Percentiles rank a stretch among this genome's conserved stretches.
Conservation (phyloP, 2,888 invertebrate species). For the Disparrhopalites patrizii region DNA sequence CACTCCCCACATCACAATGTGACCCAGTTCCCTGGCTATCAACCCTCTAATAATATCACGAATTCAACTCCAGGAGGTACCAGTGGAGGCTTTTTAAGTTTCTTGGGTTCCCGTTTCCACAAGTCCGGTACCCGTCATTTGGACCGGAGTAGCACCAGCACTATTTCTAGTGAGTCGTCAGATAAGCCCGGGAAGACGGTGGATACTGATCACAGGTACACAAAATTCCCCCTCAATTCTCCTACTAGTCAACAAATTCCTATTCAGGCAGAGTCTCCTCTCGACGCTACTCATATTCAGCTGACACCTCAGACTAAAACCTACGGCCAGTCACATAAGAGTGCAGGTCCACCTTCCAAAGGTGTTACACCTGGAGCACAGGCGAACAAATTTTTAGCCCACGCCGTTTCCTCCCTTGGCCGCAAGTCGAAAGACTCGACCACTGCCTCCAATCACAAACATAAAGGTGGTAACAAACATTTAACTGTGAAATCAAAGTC, state of each 20-base stretch:
- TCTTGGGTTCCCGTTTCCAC: constrained; percentile 41
- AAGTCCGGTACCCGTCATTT: constrained; percentile 44
- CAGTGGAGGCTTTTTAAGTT: constrained; percentile 43
- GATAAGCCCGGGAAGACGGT: constrained; percentile 2
- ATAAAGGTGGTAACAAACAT: constrained; percentile 15
- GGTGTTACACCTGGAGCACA: constrained; percentile 14
- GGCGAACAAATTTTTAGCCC: constrained; percentile 37
- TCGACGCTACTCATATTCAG: constrained; percentile 47
- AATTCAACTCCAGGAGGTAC: constrained; percentile 7
- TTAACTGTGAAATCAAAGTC: constrained; percentile 48
- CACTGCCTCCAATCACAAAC: neutral
- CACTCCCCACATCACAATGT: neutral
- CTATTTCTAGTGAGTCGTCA: neutral
- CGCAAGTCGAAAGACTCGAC: constrained; percentile 36
- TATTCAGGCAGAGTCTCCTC: constrained; percentile 35
- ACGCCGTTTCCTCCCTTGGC: constrained; percentile 43
- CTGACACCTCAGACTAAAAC: constrained; percentile 45
- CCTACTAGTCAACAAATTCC: constrained; percentile 2
- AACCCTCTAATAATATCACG: neutral
- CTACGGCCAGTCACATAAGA: constrained; percentile 43
- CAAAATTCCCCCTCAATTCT: constrained; percentile 41
- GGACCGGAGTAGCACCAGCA: constrained; percentile 30
- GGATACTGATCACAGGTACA: constrained; percentile 38
- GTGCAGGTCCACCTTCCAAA: constrained; percentile 34
- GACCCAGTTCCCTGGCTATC: neutral